These are phyloP conservation scores for Rhea americana DNA, from an alignment of 2,113 vertebrate genomes.

Conservation along the genomic window DNA sequence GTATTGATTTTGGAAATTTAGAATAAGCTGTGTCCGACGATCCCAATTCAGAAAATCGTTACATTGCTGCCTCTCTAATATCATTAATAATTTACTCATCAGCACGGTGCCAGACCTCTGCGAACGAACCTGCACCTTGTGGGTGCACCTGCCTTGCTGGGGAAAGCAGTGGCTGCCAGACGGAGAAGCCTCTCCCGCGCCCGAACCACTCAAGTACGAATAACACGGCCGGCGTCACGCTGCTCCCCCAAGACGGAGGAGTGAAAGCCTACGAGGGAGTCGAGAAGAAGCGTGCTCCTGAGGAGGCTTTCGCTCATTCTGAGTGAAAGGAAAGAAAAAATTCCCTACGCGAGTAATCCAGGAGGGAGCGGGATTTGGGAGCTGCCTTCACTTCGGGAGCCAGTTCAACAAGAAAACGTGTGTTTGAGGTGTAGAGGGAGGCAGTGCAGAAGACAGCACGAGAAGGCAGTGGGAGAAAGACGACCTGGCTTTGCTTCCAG, in stretches of 20 bases:
- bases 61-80: background rate
- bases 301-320: background rate
- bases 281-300: background rate
- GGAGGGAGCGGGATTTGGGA: background rate
- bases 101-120: background rate
- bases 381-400: background rate
- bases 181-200: background rate
- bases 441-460: background rate
- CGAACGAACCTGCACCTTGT: background rate
- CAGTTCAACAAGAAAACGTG: background rate
- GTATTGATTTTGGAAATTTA: background rate
- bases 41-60: background rate
- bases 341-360: background rate
- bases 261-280: accelerated
- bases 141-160: background rate
- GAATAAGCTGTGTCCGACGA: background rate
- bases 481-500: conserved; percentile 40
- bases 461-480: background rate
- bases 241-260: background rate
- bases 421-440: background rate
- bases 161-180: background rate
- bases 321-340: background rate
- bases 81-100: background rate
- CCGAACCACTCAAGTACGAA: background rate
- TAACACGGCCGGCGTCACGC: accelerated